Conservation (phyloP, 2,113 vertebrate genomes). For the Nesoenas mayeri region DNA sequence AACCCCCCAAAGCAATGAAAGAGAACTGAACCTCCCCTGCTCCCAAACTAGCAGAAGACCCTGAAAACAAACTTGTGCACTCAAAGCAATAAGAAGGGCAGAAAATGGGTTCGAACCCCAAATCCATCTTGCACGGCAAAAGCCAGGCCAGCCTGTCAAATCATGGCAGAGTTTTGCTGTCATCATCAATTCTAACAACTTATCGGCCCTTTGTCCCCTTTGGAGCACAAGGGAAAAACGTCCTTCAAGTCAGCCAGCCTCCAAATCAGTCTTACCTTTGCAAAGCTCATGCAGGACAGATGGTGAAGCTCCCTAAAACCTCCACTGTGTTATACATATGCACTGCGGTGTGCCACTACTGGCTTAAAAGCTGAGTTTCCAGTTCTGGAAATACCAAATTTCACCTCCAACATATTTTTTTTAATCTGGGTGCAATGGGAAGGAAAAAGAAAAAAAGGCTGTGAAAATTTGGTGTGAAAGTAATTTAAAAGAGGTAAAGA, state of each 20-base stretch:
- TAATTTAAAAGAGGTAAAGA: background rate
- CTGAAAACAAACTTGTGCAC: background rate
- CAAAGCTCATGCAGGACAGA: background rate
- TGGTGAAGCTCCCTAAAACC: background rate
- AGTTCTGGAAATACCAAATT: conserved; percentile 2
- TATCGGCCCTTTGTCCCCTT: background rate
- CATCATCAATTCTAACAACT: background rate
- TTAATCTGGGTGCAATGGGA: background rate
- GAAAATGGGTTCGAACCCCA: background rate
- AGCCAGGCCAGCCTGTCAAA: background rate
- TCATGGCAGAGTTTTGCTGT: background rate
- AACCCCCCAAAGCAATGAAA: conserved; percentile 14
- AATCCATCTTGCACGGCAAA: background rate
- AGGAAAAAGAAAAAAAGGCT: background rate
- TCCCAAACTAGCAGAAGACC: background rate
- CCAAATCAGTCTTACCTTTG: background rate
- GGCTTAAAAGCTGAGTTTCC: background rate
- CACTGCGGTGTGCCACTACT: background rate
- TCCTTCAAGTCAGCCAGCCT: background rate
- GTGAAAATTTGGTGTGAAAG: background rate
- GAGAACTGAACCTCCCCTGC: background rate
- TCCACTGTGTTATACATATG: background rate
- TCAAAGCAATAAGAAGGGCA: background rate
- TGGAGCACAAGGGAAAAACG: background rate
- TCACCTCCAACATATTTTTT: background rate